Evolutionary conservation across 2,113 vertebrate genomes (phyloP).

Genomic region (Bungarus multicinctus): DNA sequence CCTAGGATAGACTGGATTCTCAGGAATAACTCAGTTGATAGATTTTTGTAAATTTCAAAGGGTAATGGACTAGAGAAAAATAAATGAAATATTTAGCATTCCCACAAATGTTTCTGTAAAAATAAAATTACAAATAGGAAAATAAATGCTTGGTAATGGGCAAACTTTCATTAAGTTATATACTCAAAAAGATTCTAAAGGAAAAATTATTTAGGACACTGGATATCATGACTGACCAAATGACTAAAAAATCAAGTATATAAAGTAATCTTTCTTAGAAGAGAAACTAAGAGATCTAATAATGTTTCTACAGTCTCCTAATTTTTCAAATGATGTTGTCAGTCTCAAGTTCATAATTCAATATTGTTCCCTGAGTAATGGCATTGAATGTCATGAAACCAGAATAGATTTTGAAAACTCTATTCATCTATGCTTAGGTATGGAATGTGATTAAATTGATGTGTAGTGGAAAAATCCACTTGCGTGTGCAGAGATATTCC

Average conservation of each 20-base stretch:
- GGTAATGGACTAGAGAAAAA: background rate
- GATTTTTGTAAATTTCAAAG: background rate
- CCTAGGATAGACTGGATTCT: background rate
- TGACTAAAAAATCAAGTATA: background rate
- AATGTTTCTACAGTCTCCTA: background rate
- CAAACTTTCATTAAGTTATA: background rate
- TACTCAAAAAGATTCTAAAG: background rate
- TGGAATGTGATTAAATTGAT: background rate
- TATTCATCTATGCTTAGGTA: background rate
- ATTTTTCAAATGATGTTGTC: background rate
- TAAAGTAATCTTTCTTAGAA: background rate
- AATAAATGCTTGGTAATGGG: too few relatives aligned
- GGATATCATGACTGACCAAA: conserved; percentile 4
- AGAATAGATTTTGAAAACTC: background rate
- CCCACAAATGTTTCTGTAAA: background rate
- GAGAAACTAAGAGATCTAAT: conserved; percentile 4
- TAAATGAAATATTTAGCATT: background rate
- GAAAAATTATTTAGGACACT: background rate
- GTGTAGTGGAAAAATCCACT: background rate
- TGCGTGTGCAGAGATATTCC: background rate
- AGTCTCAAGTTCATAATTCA: conserved; percentile 17
- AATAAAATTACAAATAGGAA: background rate
- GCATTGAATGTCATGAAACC: background rate
- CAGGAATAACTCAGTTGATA: background rate
- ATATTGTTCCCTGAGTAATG: background rate